phyloP scores from a whole-genome alignment of 2,888 invertebrate genomes.

The Hirtodrosophila confusa region DNA sequence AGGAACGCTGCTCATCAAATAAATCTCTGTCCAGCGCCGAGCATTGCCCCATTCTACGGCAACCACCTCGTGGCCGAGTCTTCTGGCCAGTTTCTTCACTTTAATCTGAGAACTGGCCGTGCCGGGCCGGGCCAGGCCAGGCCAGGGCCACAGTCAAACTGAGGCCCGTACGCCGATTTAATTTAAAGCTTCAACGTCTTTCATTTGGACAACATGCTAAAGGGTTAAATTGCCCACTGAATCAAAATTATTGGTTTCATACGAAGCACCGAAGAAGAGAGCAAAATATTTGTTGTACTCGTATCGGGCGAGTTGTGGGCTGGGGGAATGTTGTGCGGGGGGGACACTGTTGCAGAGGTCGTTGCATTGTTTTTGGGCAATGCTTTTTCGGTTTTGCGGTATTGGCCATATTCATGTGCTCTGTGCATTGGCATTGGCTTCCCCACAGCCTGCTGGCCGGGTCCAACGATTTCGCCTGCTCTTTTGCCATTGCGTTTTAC shows the following conservation, averaged over 20 bases:
- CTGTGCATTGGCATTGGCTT: slow-evolving; percentile 42
- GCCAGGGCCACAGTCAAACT: slow-evolving; percentile 8
- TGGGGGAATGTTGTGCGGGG: slow-evolving; percentile 2
- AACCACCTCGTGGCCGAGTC: slow-evolving; percentile 16
- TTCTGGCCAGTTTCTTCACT: slow-evolving; percentile 13
- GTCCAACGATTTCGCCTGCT: slow-evolving; percentile 44
- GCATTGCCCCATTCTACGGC: slow-evolving; percentile 46
- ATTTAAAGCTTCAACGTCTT: slow-evolving; percentile 79
- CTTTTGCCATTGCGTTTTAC: slow-evolving; percentile 66
- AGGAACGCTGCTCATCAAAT: slow-evolving; percentile 69
- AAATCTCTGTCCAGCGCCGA: slow-evolving; percentile 70
- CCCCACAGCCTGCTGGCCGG: slow-evolving; percentile 23
- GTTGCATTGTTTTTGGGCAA: slow-evolving; percentile 71
- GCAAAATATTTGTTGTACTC: slow-evolving; percentile 30
- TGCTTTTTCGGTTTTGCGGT: slow-evolving; percentile 25
- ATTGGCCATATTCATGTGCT: slow-evolving; percentile 50
- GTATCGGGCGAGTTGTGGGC: neutral
- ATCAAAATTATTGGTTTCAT: slow-evolving; percentile 84
- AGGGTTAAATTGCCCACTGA: slow-evolving; percentile 85
- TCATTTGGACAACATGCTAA: slow-evolving; percentile 82
- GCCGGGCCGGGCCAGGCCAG: slow-evolving; percentile 8
- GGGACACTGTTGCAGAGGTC: slow-evolving; percentile 44
- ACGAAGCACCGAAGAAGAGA: slow-evolving; percentile 41
- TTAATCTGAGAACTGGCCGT: slow-evolving; percentile 25
- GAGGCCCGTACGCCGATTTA: slow-evolving; percentile 69